These are phyloP conservation scores for Clanis bilineata DNA, from an alignment of 2,888 invertebrate species.

Conservation along the genomic window DNA sequence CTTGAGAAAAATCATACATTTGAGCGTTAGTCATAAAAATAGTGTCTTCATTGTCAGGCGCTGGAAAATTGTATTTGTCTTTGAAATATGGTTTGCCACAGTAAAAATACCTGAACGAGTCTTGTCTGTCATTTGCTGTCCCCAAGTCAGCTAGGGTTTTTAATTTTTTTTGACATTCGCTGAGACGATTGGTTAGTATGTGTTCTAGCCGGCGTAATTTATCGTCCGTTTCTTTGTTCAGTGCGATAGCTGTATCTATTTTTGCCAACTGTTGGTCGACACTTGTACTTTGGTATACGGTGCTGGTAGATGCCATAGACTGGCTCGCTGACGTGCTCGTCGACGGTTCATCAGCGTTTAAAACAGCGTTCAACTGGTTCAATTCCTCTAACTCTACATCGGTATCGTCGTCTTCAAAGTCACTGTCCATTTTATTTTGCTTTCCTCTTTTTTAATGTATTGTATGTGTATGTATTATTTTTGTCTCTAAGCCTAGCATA, in stretches of 20 bases:
- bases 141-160: conserved; percentile 32
- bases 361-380: conserved; percentile 38
- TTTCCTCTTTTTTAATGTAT: no score
- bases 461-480: no score
- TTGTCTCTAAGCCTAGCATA: no score
- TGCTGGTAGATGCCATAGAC: conserved; percentile 20
- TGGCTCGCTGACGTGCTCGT: conserved; percentile 26
- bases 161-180: conserved; percentile 58
- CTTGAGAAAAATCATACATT: conserved; percentile 72
- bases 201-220: conserved; percentile 55
- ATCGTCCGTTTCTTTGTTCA: conserved; percentile 64
- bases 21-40: conserved; percentile 53
- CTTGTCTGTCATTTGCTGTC: conserved; percentile 28
- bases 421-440: conserved; percentile 35
- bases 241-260: conserved; percentile 50
- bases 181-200: conserved; percentile 47
- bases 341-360: conserved; percentile 36
- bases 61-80: conserved; percentile 75
- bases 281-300: conserved; percentile 19
- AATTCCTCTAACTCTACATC: conserved; percentile 44
- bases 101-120: conserved; percentile 50
- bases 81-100: conserved; percentile 87
- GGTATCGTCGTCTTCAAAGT: conserved; percentile 45
- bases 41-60: conserved; percentile 84
- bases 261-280: conserved; percentile 34